phyloP scores from a whole-genome alignment of 1,140 invertebrate genomes.

The Cepaea nemoralis region DNA sequence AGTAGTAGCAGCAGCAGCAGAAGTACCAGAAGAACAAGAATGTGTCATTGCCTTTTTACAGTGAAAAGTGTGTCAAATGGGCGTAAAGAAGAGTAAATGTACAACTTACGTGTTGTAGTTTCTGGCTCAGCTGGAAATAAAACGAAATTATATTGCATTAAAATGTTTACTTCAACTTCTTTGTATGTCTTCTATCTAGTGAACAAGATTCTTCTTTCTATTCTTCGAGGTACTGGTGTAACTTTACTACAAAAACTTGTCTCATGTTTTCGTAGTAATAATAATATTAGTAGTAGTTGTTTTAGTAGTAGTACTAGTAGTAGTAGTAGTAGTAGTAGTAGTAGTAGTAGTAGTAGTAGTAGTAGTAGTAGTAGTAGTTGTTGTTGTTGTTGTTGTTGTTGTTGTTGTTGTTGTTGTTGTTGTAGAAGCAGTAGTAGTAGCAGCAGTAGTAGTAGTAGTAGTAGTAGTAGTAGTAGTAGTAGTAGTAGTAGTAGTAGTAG shows the following conservation, averaged over 20 bases:
- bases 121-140: too few relatives aligned
- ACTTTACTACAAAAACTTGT: too few relatives aligned
- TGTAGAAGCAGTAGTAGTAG: neutral
- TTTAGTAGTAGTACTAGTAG: neutral
- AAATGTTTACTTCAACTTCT: too few relatives aligned
- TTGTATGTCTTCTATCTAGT: too few relatives aligned
- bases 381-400: neutral
- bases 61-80: neutral
- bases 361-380: neutral
- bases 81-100: neutral
- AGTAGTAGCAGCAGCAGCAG: neutral
- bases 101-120: neutral
- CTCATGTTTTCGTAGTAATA: neutral
- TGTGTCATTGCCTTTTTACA: too few relatives aligned
- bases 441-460: too few relatives aligned
- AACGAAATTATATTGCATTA: too few relatives aligned
- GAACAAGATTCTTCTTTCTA: too few relatives aligned
- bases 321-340: too few relatives aligned
- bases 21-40: too few relatives aligned
- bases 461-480: slow-evolving; percentile 9
- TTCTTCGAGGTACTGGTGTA: too few relatives aligned
- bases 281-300: slow-evolving; percentile 4
- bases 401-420: slow-evolving; percentile 20
- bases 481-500: too few relatives aligned
- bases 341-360: slow-evolving; percentile 26